Conservation (phyloP, 1,140 invertebrate genomes). For the Nixonia krombeini region DNA sequence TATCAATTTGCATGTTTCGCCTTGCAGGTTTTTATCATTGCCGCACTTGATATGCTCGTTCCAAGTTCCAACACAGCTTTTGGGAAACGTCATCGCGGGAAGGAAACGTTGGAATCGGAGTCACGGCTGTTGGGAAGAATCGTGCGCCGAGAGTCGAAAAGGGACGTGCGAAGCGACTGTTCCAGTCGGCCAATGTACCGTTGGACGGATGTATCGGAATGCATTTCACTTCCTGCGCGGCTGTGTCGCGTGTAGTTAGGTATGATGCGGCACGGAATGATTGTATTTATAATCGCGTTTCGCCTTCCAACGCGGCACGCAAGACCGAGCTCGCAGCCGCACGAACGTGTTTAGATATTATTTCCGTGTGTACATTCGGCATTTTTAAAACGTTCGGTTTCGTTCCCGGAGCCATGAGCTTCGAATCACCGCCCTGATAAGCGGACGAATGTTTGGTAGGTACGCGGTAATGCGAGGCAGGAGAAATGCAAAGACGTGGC, state of each 20-base stretch:
- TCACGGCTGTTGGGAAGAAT: not conserved
- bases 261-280: conserved; percentile 8
- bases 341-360: not conserved
- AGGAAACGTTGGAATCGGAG: conserved; percentile 18
- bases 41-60: too few relatives aligned
- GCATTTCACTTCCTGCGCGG: conserved; percentile 55
- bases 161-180: conserved; percentile 23
- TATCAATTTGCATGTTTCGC: too few relatives aligned
- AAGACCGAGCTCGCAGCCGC: too few relatives aligned
- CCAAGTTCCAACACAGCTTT: too few relatives aligned
- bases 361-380: not conserved
- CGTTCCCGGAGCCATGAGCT: too few relatives aligned
- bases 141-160: conserved; percentile 24
- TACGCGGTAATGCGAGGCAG: too few relatives aligned
- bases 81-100: not conserved
- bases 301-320: not conserved
- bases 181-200: conserved; percentile 52
- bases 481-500: too few relatives aligned
- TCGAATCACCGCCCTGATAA: too few relatives aligned
- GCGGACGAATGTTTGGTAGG: too few relatives aligned
- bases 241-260: conserved; percentile 19
- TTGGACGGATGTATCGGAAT: conserved; percentile 57
- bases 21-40: too few relatives aligned
- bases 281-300: too few relatives aligned
- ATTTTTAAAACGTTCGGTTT: too few relatives aligned